phyloP scores from a whole-genome alignment of 2,113 vertebrate species.

The Rhinichthys klamathensis region DNA sequence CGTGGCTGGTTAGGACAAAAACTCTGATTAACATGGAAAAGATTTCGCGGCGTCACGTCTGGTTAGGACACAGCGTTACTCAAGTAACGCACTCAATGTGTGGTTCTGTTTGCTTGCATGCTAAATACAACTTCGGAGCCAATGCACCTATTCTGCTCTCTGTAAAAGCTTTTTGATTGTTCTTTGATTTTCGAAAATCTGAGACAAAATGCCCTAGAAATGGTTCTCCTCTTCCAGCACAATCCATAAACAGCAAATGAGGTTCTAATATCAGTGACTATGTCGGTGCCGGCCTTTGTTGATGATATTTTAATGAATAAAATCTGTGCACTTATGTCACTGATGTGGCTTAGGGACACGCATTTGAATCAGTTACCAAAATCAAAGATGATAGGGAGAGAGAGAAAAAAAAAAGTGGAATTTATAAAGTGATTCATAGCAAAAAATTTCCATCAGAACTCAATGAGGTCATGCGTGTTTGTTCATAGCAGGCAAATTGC shows the following conservation, averaged over 20 bases:
- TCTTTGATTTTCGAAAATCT: slow-evolving; percentile 36
- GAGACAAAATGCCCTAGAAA: slow-evolving; percentile 47
- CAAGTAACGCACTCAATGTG: slow-evolving; percentile 25
- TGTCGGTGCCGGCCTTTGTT: slow-evolving; percentile 51
- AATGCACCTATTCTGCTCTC: not conserved
- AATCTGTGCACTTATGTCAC: slow-evolving; percentile 54
- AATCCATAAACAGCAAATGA: slow-evolving; percentile 52
- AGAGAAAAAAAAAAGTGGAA: slow-evolving; percentile 28
- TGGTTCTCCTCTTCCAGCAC: slow-evolving; percentile 47
- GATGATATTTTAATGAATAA: slow-evolving; percentile 59
- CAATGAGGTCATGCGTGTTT: slow-evolving; percentile 47
- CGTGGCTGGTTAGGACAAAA: no score
- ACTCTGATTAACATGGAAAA: no score
- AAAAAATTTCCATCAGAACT: slow-evolving; percentile 40
- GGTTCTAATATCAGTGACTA: slow-evolving; percentile 57
- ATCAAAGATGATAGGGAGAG: slow-evolving; percentile 42
- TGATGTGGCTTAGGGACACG: slow-evolving; percentile 54
- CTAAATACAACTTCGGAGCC: not conserved
- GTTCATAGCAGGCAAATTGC: slow-evolving; percentile 28
- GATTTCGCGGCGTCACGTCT: no score
- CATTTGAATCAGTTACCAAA: slow-evolving; percentile 48
- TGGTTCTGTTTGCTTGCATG: slow-evolving; percentile 11
- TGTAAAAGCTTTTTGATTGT: slow-evolving; percentile 49
- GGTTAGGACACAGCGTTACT: not conserved
- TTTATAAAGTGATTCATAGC: slow-evolving; percentile 53